These are phyloP conservation scores for Liopterus haemorrhoidalis DNA, from an alignment of 2,888 invertebrate species.

Conservation along the genomic window DNA sequence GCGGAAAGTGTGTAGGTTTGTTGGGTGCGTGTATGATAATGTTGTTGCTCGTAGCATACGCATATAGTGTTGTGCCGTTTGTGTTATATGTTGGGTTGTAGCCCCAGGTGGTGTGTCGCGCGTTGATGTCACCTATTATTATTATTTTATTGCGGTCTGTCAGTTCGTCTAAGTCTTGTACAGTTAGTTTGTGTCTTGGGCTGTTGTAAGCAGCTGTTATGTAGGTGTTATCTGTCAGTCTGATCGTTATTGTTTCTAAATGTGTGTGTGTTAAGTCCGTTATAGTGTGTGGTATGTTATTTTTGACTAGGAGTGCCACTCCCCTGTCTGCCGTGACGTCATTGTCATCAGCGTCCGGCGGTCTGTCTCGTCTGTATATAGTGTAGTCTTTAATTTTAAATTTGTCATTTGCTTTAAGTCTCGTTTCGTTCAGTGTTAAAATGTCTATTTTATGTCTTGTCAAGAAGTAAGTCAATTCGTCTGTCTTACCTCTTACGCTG, in stretches of 20 bases:
- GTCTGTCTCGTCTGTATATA: conserved; percentile 27
- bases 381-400: conserved; percentile 28
- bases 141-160: conserved; percentile 22
- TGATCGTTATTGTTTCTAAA: conserved; percentile 27
- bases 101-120: no score
- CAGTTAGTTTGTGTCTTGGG: conserved; percentile 21
- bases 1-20: conserved; percentile 31
- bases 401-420: conserved; percentile 20
- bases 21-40: no score
- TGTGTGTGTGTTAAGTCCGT: no score
- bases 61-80: no score
- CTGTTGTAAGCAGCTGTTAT: conserved; percentile 28
- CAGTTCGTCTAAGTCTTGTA: conserved; percentile 24
- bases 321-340: no score
- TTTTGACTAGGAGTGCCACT: conserved; percentile 27
- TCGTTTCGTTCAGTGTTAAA: conserved; percentile 28
- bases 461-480: no score
- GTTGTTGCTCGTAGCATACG: no score
- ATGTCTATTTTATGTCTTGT: no score
- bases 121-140: conserved; percentile 32
- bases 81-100: no score
- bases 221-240: conserved; percentile 20
- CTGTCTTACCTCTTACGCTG: no score
- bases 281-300: no score
- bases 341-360: conserved; percentile 16